Conservation (phyloP, 2,888 invertebrate genomes). For the Drosophila planitibia region DNA sequence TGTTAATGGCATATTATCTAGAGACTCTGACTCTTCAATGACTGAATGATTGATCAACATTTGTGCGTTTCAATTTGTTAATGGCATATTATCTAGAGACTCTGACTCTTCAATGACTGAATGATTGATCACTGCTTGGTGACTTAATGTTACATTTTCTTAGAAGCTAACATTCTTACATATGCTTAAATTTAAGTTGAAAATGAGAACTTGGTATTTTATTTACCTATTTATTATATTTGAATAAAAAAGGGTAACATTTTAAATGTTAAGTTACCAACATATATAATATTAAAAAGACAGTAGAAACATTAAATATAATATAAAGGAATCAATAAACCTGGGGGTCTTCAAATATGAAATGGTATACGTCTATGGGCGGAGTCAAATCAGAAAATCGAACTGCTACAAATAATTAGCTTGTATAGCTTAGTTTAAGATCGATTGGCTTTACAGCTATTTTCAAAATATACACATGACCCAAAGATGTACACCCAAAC, state of each 20-base stretch:
- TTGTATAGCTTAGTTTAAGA: too few species aligned
- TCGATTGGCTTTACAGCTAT: background rate
- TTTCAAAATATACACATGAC: background rate
- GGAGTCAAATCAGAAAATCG: background rate
- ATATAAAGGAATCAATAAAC: background rate
- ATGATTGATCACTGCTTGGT: background rate
- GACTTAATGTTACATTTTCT: background rate
- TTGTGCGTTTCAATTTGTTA: background rate
- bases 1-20: background rate
- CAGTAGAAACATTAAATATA: background rate
- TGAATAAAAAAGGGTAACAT: background rate
- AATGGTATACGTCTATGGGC: background rate
- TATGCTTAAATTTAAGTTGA: background rate
- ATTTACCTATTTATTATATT: background rate
- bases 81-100: background rate
- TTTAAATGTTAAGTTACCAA: background rate
- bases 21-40: background rate
- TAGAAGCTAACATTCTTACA: background rate
- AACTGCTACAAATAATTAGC: background rate
- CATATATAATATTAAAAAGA: background rate
- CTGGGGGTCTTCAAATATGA: background rate
- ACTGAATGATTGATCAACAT: background rate
- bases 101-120: background rate
- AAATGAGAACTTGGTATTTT: background rate
- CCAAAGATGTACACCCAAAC: background rate